A percentile compares a stretch with the other conserved stretches of the same genome.
Evolutionary conservation across 2,113 vertebrate genomes (phyloP).

Genomic region (Crotalus viridis): DNA sequence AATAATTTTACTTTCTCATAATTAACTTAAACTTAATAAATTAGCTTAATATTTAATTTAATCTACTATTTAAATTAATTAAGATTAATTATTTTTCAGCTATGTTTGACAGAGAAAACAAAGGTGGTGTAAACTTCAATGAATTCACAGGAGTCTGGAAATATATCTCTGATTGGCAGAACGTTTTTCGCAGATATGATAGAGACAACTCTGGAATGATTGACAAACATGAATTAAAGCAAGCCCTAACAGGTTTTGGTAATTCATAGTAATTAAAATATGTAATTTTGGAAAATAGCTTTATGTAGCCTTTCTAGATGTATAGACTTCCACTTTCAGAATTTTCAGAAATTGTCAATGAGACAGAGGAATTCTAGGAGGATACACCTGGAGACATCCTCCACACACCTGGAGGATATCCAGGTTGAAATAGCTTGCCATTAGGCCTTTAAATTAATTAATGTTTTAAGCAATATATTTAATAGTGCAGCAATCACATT

Average conservation of each 20-base stretch:
- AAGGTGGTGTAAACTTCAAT: slow-evolving; percentile 95
- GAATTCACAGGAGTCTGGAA: slow-evolving; percentile 98
- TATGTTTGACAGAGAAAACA: slow-evolving; percentile 98
- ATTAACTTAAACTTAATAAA: background rate
- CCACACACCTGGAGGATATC: background rate
- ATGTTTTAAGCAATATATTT: background rate
- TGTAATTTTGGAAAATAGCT: background rate
- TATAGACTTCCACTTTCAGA: background rate
- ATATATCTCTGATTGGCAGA: slow-evolving; percentile 98
- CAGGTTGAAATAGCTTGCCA: background rate
- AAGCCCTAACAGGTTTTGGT: slow-evolving; percentile 97
- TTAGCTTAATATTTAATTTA: background rate
- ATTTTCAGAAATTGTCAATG: background rate
- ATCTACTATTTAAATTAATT: slow-evolving; percentile 11
- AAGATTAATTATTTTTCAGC: slow-evolving; percentile 70
- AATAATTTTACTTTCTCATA: background rate
- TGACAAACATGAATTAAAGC: slow-evolving; percentile 95
- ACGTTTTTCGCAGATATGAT: slow-evolving; percentile 96
- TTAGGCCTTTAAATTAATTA: background rate
- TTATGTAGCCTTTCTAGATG: background rate
- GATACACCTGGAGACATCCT: too few species aligned
- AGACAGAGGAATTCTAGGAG: background rate
- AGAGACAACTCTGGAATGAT: slow-evolving; percentile 97
- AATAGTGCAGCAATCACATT: background rate
- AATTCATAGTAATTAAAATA: slow-evolving; percentile 64